Percentiles rank a stretch among this genome's conserved stretches.
Conservation (phyloP, 2,113 vertebrate genomes). For the Petroica traversi region DNA sequence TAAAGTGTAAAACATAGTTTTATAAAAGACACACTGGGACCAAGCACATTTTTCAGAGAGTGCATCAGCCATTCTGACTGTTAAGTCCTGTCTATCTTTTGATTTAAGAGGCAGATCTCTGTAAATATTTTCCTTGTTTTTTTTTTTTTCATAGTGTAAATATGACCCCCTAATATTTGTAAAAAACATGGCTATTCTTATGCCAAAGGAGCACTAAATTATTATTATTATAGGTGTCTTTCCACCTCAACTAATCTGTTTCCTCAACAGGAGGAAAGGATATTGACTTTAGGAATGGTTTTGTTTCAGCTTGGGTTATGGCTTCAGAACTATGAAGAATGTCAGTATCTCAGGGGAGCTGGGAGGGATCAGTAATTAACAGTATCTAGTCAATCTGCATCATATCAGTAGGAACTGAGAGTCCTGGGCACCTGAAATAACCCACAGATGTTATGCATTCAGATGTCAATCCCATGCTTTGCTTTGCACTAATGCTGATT, state of each 20-base stretch:
- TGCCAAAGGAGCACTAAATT: neutral
- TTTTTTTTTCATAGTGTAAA: neutral
- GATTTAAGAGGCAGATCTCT: neutral
- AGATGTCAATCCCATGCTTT: neutral
- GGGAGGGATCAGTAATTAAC: neutral
- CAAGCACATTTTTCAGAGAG: slow-evolving; percentile 10
- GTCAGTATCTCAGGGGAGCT: neutral
- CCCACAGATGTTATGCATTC: neutral
- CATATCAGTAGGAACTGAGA: neutral
- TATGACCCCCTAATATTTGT: neutral
- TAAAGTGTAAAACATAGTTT: slow-evolving; percentile 50
- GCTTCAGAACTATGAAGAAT: neutral
- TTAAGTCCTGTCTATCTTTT: neutral
- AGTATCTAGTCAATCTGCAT: neutral
- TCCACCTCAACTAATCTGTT: neutral
- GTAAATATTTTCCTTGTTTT: neutral
- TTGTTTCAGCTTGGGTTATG: neutral
- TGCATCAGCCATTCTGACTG: neutral
- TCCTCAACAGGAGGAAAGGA: neutral
- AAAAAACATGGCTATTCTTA: neutral
- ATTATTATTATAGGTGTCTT: neutral
- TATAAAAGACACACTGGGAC: neutral
- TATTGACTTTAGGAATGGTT: neutral
- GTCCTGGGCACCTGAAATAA: neutral
- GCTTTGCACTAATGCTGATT: neutral